Conservation (phyloP, 2,888 invertebrate species). For the Corbicula japonica region DNA sequence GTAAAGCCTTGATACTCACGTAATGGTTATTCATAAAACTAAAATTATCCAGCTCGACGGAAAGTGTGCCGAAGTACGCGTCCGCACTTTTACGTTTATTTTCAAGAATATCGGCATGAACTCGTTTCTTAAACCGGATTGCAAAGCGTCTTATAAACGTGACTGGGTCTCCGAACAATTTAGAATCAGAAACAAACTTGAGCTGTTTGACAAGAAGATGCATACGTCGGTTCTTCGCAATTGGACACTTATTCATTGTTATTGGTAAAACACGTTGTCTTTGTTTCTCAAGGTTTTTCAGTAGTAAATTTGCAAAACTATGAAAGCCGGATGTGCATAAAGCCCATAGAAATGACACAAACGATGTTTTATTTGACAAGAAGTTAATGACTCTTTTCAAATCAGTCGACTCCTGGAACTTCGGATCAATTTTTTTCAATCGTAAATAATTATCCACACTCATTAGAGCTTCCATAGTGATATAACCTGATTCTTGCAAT, state of each 20-base stretch:
- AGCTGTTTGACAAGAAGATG: constrained; percentile 4
- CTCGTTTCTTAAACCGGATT: neutral
- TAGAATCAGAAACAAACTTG: constrained; percentile 2
- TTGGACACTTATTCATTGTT: neutral
- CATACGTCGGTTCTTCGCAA: neutral
- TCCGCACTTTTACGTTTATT: neutral
- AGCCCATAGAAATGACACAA: neutral
- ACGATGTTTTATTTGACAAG: neutral
- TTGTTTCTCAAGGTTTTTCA: neutral
- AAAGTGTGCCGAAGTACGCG: neutral
- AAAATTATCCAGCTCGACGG: constrained; percentile 4
- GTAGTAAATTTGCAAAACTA: constrained; percentile 1
- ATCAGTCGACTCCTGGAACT: neutral
- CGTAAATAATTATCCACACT: neutral
- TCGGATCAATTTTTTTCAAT: neutral
- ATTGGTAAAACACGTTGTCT: neutral
- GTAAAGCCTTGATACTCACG: neutral
- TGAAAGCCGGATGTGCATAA: neutral
- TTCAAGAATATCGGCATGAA: neutral
- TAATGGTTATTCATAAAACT: neutral
- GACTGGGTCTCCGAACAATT: neutral
- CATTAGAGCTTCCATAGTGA: neutral
- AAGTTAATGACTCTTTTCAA: neutral
- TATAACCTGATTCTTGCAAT: neutral
- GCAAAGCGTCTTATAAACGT: neutral